These are phyloP conservation scores for Jacana jacana DNA, from an alignment of 2,113 vertebrate genomes.

Conservation along the genomic window DNA sequence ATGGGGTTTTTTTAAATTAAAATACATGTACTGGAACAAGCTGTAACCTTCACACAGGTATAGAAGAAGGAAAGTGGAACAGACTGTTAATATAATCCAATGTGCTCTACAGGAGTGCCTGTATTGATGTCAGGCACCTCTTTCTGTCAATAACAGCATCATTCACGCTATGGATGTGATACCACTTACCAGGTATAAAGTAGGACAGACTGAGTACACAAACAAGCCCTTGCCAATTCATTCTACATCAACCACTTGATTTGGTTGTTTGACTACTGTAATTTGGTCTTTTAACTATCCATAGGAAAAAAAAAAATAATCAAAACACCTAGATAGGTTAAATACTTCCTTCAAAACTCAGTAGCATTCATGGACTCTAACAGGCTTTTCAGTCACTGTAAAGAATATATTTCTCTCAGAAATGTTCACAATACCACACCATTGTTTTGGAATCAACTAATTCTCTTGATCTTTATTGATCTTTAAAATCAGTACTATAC, in stretches of 20 bases:
- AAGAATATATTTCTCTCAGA: neutral
- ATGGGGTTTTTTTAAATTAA: too few relatives aligned
- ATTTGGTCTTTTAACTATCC: neutral
- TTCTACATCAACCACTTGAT: neutral
- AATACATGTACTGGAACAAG: neutral
- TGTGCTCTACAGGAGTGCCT: neutral
- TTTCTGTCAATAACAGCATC: neutral
- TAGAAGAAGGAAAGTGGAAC: neutral
- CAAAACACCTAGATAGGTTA: neutral
- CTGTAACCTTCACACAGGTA: neutral
- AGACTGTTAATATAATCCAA: neutral
- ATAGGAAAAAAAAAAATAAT: neutral
- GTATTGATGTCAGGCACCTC: neutral
- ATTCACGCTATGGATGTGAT: neutral
- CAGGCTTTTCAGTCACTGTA: neutral
- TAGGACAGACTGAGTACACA: too few relatives aligned
- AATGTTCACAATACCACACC: neutral
- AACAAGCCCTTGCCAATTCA: neutral
- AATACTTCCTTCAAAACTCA: neutral
- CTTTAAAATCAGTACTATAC: neutral
- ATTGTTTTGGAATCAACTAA: neutral
- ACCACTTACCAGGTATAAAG: accelerated
- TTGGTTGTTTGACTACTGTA: neutral
- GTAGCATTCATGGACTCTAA: neutral
- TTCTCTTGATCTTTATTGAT: neutral